Evolutionary conservation across 2,113 vertebrate species (phyloP), one percentile per base, ranked within the genome.

Genomic region (Coracopsis vasa): DNA sequence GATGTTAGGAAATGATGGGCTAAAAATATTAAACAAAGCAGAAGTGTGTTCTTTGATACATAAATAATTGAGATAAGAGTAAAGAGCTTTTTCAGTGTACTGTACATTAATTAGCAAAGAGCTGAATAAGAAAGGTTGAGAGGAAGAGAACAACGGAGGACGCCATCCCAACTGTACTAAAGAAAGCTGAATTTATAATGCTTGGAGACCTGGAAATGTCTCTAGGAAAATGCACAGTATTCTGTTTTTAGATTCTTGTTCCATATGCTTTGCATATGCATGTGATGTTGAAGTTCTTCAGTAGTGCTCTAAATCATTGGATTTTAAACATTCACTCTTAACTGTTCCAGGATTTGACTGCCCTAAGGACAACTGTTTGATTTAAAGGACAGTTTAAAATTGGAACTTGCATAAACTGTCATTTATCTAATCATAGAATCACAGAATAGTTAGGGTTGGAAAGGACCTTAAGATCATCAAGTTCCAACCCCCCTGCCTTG

Each of bases 181-280:
- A 61, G 58, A 71, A 58, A 84, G 25, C 84, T 91, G 79, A 83
- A 88, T 86, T 88, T 90, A 50, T 89, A 90, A 80, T 88, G 66
- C 53, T 48, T 56, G 53, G 67, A 73, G 71, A 54, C 35, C 75
- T 90, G 61, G 77, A 90, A 95, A 56, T 35, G 33, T 90, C 56
- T 93, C 56, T 85, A 75, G 81, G 64, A 92, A 80, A 80, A 92
- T n/a, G n/a, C 74, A 88, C 48, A 35, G 51, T 53, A 27, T 60
- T 93, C 66, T 91, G 56, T n/a, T 90, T 95, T 91, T 92, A 94
- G 91, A 62, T 69, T 78, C 53, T 42, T 77, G 17, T 86, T 91
- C 72, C 0, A 0, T 89, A 71, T 66, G 54, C 73, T 91, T 94
- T 84, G 65, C 69, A 66, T 88, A 77, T 79, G 16, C 14, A 33